Percentiles rank a stretch among this genome's conserved stretches.
These are phyloP conservation scores for Semnornis frantzii DNA, from an alignment of 2,113 vertebrate species.

Conservation along the genomic window DNA sequence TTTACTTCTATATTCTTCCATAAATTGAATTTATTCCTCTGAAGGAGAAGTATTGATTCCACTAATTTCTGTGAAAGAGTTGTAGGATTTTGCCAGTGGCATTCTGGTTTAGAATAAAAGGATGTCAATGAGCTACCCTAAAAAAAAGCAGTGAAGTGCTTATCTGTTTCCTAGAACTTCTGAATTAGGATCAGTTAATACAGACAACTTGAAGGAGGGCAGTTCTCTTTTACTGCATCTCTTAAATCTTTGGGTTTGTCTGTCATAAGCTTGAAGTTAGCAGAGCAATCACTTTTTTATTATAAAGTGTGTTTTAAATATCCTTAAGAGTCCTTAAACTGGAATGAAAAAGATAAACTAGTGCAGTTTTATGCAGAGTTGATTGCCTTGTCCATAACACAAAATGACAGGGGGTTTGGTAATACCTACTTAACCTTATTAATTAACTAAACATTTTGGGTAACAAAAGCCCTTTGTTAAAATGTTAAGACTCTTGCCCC, in stretches of 20 bases:
- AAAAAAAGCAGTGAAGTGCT: background rate
- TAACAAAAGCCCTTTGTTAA: slow-evolving; percentile 52
- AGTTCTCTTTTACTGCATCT: background rate
- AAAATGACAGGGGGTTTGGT: slow-evolving; percentile 45
- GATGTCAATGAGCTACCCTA: background rate
- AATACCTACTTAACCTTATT: slow-evolving; percentile 63
- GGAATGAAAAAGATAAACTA: background rate
- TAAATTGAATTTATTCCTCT: background rate
- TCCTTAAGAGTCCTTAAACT: background rate
- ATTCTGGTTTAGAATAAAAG: background rate
- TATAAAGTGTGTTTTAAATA: background rate
- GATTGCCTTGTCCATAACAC: background rate
- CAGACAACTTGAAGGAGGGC: background rate
- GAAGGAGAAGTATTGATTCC: background rate
- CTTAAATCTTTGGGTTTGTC: background rate
- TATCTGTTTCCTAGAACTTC: background rate
- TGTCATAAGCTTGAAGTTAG: background rate
- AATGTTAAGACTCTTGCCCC: slow-evolving; percentile 31
- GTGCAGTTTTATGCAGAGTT: background rate
- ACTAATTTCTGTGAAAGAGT: background rate
- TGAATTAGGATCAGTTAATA: background rate
- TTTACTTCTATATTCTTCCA: background rate
- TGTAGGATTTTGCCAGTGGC: background rate
- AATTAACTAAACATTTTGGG: slow-evolving; percentile 49
- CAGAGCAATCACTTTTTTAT: background rate